phyloP scores from a whole-genome alignment of 2,888 invertebrate species.

The Rugalucina vietnamica region DNA sequence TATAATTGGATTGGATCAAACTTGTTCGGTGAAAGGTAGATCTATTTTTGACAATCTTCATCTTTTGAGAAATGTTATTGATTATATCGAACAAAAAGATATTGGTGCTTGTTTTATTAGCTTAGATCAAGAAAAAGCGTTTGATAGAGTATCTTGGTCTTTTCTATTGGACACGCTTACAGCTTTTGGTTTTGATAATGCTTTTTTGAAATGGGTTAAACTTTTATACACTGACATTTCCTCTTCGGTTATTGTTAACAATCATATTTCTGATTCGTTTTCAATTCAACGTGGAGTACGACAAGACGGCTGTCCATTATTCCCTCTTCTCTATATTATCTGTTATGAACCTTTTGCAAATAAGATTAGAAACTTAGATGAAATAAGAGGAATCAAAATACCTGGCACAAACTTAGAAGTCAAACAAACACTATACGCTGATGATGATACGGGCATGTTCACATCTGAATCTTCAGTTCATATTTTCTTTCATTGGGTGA shows the following conservation, averaged over 20 bases:
- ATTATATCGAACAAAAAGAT: conserved; percentile 26
- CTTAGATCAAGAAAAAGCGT: conserved; percentile 69
- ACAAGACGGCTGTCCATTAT: conserved; percentile 55
- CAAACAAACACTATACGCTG: too few species aligned
- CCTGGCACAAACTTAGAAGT: too few species aligned
- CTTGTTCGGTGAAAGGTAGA: conserved; percentile 59
- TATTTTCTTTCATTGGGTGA: too few species aligned
- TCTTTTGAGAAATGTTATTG: conserved; percentile 25
- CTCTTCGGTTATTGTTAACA: conserved; percentile 58
- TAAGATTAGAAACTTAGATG: too few species aligned
- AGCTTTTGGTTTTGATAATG: conserved; percentile 57
- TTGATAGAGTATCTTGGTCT: conserved; percentile 62
- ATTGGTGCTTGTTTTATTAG: conserved; percentile 50
- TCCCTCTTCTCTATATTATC: conserved; percentile 50
- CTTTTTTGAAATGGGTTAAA: conserved; percentile 59
- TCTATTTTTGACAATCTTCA: conserved; percentile 64
- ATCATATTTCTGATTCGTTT: conserved; percentile 52
- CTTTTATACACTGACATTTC: conserved; percentile 58
- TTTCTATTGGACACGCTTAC: conserved; percentile 58
- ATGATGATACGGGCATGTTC: too few species aligned
- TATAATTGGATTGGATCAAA: conserved; percentile 58
- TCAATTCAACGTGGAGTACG: conserved; percentile 47
- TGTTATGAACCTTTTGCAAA: too few species aligned
- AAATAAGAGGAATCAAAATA: too few species aligned
- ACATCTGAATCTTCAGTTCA: too few species aligned